Evolutionary conservation across 2,888 invertebrate genomes (phyloP).

Genomic region (Galerucella nymphaeae): DNA sequence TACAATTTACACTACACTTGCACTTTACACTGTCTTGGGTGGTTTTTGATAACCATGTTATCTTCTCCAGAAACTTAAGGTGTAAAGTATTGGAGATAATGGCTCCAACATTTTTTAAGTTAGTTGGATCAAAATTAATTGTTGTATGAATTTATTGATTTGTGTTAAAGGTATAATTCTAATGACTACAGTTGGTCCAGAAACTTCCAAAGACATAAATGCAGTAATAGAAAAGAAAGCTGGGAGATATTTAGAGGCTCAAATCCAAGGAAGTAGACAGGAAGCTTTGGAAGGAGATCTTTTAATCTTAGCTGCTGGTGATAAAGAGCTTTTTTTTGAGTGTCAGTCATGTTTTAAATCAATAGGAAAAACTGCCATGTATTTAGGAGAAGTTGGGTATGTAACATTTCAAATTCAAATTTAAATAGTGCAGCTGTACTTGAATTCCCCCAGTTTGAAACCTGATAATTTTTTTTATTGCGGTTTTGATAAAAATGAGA

Average conservation of each 20-base stretch:
- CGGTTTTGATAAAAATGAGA: no score
- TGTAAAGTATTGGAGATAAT: no score
- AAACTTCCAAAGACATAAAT: conserved; percentile 91
- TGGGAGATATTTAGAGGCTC: conserved; percentile 92
- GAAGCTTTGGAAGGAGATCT: conserved; percentile 91
- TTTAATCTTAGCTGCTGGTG: conserved; percentile 91
- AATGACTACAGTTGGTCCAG: conserved; percentile 95
- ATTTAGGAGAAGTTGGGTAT: conserved; percentile 41
- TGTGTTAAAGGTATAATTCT: conserved; percentile 81
- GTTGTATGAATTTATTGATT: background rate
- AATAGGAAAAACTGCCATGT: conserved; percentile 73
- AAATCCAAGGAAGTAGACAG: conserved; percentile 88
- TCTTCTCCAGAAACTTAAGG: background rate
- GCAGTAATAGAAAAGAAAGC: conserved; percentile 90
- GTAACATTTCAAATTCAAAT: background rate
- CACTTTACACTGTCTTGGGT: background rate
- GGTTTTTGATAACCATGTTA: background rate
- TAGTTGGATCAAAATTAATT: no score
- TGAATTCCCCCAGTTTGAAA: no score
- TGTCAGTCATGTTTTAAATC: conserved; percentile 95
- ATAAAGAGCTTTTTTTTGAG: conserved; percentile 88
- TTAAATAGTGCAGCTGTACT: background rate
- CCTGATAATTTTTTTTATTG: no score
- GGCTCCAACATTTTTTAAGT: no score
- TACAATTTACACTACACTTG: no score